A percentile compares a stretch with the other conserved stretches of the same genome.
phyloP scores from a whole-genome alignment of 2,797 vertebrate genomes.

The Danio tinwini region DNA sequence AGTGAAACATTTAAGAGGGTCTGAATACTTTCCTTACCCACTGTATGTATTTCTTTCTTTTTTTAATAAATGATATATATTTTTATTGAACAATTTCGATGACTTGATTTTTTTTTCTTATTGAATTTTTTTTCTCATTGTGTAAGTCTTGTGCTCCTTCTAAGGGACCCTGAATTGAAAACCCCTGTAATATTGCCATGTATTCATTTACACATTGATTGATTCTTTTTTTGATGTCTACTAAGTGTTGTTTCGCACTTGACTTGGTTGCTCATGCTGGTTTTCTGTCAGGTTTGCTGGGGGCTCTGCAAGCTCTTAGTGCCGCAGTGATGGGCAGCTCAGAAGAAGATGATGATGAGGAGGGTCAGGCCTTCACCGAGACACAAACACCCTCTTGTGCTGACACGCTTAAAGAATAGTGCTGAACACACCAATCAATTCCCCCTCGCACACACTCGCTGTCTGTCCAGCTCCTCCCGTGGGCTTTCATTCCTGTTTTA shows the following conservation, averaged over 20 bases:
- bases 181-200: not conserved
- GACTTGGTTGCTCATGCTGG: conserved; percentile 4
- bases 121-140: too few species aligned
- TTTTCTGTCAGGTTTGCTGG: conserved; percentile 71
- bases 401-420: conserved; percentile 58
- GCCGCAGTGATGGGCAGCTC: conserved; percentile 81
- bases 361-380: conserved; percentile 60
- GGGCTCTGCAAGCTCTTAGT: conserved; percentile 83
- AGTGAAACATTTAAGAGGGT: too few species aligned
- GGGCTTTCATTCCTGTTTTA: conserved; percentile 1
- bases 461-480: not conserved
- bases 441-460: not conserved
- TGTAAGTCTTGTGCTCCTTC: too few species aligned
- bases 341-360: conserved; percentile 70
- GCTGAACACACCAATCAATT: conserved; percentile 29
- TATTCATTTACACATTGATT: conserved; percentile 19
- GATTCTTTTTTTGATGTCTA: not conserved
- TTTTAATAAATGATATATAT: too few species aligned
- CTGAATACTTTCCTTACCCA: too few species aligned
- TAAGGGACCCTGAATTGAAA: not conserved
- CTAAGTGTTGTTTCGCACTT: not conserved
- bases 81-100: too few species aligned
- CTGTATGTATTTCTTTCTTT: too few species aligned
- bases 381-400: conserved; percentile 54
- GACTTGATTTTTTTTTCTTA: too few species aligned